These are phyloP conservation scores for Macrochelys suwanniensis DNA, from an alignment of 2,797 vertebrate genomes.

Conservation along the genomic window DNA sequence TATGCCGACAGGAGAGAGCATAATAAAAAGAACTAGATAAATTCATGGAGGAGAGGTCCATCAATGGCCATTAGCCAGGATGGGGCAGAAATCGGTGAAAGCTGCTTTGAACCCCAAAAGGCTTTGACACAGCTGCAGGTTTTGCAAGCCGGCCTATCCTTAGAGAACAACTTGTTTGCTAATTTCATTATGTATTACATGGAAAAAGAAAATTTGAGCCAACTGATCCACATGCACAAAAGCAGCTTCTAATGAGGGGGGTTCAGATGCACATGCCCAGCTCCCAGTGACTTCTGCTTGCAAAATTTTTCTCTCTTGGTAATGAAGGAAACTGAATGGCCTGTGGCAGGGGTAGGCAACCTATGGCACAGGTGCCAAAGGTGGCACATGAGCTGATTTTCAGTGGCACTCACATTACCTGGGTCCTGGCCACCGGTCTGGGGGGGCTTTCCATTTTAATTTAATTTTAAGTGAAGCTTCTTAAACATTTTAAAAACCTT, in stretches of 20 bases:
- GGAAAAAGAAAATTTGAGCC: not conserved
- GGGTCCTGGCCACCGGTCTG: too few species aligned
- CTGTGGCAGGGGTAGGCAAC: not conserved
- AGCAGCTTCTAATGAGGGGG: not conserved
- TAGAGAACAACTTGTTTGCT: not conserved
- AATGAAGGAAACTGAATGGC: not conserved
- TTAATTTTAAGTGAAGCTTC: too few species aligned
- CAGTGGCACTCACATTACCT: too few species aligned
- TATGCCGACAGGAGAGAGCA: too few species aligned
- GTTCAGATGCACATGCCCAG: not conserved
- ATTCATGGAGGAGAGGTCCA: too few species aligned
- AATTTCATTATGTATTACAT: not conserved
- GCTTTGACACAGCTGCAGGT: slow-evolving; percentile 23
- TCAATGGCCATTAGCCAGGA: not conserved
- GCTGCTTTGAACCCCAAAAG: slow-evolving; percentile 44
- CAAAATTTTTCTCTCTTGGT: not conserved
- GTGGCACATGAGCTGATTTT: too few species aligned
- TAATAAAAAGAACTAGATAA: too few species aligned
- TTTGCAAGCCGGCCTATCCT: slow-evolving; percentile 7
- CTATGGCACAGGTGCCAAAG: too few species aligned
- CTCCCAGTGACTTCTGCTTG: not conserved
- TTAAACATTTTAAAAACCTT: too few species aligned
- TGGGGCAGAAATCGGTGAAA: not conserved
- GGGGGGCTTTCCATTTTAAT: too few species aligned
- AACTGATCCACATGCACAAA: not conserved